A percentile compares a stretch with the other conserved stretches of the same genome.
Evolutionary conservation across 2,888 invertebrate species (phyloP).

Genomic region (Ormyrus labotus): DNA sequence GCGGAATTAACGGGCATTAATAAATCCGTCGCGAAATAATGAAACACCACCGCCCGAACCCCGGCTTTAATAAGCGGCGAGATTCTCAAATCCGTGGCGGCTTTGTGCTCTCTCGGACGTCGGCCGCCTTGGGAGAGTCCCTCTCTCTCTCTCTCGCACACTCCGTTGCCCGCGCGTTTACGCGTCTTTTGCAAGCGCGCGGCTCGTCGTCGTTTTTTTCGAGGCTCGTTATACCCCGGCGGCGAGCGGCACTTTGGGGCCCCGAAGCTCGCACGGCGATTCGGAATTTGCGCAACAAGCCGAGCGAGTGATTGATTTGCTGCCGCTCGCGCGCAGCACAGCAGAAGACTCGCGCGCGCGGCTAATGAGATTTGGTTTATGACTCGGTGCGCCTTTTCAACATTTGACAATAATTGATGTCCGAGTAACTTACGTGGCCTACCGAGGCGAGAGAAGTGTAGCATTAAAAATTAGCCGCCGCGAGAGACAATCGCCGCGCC

Average conservation of each 20-base stretch:
- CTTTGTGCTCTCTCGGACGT: no score
- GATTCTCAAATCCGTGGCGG: no score
- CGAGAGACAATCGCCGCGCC: background rate
- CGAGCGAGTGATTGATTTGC: slow-evolving; percentile 46
- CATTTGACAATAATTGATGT: slow-evolving; percentile 52
- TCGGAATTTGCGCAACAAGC: slow-evolving; percentile 35
- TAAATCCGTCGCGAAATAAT: no score
- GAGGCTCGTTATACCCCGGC: background rate
- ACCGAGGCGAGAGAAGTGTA: slow-evolving; percentile 13
- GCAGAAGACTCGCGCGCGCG: background rate
- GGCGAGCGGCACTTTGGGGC: background rate
- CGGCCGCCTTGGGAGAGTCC: background rate
- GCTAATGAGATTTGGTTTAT: slow-evolving; percentile 53
- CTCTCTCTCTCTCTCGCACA: slow-evolving; percentile 3
- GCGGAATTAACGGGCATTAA: no score
- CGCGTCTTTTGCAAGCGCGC: background rate
- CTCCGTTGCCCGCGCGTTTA: background rate
- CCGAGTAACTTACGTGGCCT: slow-evolving; percentile 28
- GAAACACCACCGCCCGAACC: no score
- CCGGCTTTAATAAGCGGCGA: no score
- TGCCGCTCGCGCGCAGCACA: slow-evolving; percentile 3
- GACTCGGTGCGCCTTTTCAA: slow-evolving; percentile 40
- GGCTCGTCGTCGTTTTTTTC: background rate
- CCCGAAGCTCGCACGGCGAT: slow-evolving; percentile 16
- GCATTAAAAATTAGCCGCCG: slow-evolving; percentile 17